Percentiles rank a stretch among this genome's conserved stretches.
Evolutionary conservation across 2,888 invertebrate species (phyloP).

Genomic region (Cancer borealis): DNA sequence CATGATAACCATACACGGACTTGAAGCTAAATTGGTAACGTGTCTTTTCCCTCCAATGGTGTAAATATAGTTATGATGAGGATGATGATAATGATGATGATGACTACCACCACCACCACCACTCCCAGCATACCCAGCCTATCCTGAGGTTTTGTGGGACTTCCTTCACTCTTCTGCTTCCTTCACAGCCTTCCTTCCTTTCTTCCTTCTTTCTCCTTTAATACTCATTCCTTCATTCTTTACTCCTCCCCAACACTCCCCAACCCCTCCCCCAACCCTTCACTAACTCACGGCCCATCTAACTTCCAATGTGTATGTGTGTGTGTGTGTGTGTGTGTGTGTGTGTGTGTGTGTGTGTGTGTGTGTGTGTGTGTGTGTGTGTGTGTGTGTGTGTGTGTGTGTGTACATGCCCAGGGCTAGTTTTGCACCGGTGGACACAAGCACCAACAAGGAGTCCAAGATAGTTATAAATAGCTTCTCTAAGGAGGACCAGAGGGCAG

Average conservation of each 20-base stretch:
- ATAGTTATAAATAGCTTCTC: background rate
- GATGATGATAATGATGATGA: too few relatives aligned
- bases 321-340: slow-evolving; percentile 51
- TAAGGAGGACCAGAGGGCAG: background rate
- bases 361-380: slow-evolving; percentile 47
- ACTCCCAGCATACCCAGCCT: too few relatives aligned
- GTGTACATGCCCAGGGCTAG: background rate
- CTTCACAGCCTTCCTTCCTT: background rate
- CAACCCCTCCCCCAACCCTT: background rate
- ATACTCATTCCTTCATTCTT: background rate
- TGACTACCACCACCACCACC: too few relatives aligned
- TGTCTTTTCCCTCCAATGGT: too few relatives aligned
- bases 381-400: slow-evolving; percentile 47
- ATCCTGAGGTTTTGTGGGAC: background rate
- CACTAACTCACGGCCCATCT: too few relatives aligned
- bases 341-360: slow-evolving; percentile 46
- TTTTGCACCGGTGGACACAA: background rate
- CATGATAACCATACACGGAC: too few relatives aligned
- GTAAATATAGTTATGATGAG: too few relatives aligned
- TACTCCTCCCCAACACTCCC: background rate
- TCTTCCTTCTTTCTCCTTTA: background rate
- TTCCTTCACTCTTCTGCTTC: background rate
- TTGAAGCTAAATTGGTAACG: too few relatives aligned
- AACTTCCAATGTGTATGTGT: background rate
- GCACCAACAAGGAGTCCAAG: background rate